Base-by-base conservation (phyloP, 2,797 vertebrate genomes). In the Protosalanx chinensis region DNA sequence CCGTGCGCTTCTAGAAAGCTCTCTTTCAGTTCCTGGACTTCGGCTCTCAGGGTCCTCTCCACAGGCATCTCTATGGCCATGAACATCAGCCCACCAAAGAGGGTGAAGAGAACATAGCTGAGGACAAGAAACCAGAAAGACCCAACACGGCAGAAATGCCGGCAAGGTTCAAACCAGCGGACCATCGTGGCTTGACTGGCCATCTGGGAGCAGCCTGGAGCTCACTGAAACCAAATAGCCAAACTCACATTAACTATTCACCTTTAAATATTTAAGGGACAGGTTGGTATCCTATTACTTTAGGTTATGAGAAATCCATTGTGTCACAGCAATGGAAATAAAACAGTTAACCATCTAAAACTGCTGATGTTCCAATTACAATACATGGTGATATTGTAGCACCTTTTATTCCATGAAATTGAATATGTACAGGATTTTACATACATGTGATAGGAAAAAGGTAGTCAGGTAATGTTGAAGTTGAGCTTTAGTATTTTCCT, bases 31-130 rank as follows among this genome's bases (percentile, higher is more conserved):
- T 76, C 77, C 32, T 71, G 82, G 72, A 93, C 81, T 68, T 85
- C 73, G 0, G 33, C 71, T n/a, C 82, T 81, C 49, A 92, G 84
- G 51, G 12, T 70, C 32, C 5, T 67, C 63, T 91, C 91, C 2
- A 84, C 72, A 0, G 88, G 84, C 15, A 77, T 71, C 82, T 95
- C 92, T 10, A 93, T 70, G 0, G 57, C 75, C 46, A 81, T 83
- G 73, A 95, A 88, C 72, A 89, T 83, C 29, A 74, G 13, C 0
- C 86, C 89, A 7, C 92, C 93, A 0, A 92, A 60, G 18, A 88
- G 62, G 0, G 93, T 5, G 61, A 84, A 91, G 46, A 93, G 70
- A 64, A 88, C 35, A 57, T 93, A 90, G 65, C 76, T 57, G 18
- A 74, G 33, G 2, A 86, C 1, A 79, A 94, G 79, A 5, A 88